Evolutionary conservation across 2,888 invertebrate genomes (phyloP), one percentile per base, ranked within the genome.

Genomic region (Hoplodrina blanda): DNA sequence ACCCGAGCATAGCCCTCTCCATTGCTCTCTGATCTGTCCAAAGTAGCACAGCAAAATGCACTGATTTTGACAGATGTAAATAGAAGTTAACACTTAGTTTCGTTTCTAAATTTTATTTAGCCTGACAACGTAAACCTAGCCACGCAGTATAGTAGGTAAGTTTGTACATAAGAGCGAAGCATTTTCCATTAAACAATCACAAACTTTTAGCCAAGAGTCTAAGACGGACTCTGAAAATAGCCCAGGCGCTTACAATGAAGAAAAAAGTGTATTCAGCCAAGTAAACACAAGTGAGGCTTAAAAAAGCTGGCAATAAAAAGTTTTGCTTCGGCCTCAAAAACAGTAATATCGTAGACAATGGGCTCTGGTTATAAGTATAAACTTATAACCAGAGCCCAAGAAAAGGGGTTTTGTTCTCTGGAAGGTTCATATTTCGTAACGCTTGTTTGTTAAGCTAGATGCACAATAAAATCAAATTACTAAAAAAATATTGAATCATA

Each of bases 161-260:
- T 15, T 13, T 15, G 4, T 2, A 44, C 44, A 44, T 4, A 30
- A 30, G 49, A 49, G 62, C n/a, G 46, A 15, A 41, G 46, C 17
- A 17, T 46, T 49, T 53, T 62, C 71, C 15, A 59, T 17, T 53
- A 33, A 52, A 59, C 20, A n/a, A 8, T 44, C 20, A 20, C 33
- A 57, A 53, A 69, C 33, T 69, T 64, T 59, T 33, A n/a, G 53
- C 52, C n/a, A 33, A 33, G 19, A 46, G 10, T 25, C 11, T 19
- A 30, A 54, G 64, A 41, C 52, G 17, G 11, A 33, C 8, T 64
- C 37, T 57, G 37, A 37, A 73, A 67, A 74, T 55, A 25, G 4
- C 59, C 25, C 67, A 60, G 54, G 55, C 54, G 20, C 11, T 19
- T 46, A 65, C n/a, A 73, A 57, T 52, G 2, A 57, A 49, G 11